Percentiles rank a stretch among this genome's conserved stretches.
Conservation (phyloP, 2,113 vertebrate genomes). For the Rattus rattus region DNA sequence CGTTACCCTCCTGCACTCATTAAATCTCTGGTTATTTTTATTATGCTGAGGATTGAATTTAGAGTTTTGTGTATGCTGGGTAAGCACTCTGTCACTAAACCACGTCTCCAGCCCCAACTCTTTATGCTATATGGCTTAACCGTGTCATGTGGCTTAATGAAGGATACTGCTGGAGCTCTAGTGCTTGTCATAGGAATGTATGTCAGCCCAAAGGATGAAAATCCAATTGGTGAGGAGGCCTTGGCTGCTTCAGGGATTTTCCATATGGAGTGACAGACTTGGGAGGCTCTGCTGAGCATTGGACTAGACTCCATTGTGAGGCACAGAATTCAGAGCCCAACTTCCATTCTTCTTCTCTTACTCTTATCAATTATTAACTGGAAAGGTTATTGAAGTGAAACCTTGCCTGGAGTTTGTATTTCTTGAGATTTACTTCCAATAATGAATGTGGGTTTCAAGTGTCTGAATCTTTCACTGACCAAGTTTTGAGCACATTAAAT, state of each 20-base stretch:
- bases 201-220: conserved; percentile 39
- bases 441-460: conserved; percentile 69
- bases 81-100: not conserved
- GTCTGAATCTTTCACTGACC: conserved; percentile 59
- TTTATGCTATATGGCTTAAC: conserved; percentile 32
- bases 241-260: conserved; percentile 47
- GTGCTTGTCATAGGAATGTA: conserved; percentile 16
- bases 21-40: not conserved
- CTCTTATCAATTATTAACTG: conserved; percentile 71
- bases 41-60: not conserved
- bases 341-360: conserved; percentile 58
- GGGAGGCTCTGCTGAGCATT: not conserved
- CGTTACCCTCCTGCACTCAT: not conserved
- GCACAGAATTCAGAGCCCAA: not conserved
- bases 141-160: not conserved
- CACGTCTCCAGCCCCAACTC: not conserved
- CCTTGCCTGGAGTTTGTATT: conserved; percentile 70
- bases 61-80: not conserved
- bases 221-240: not conserved
- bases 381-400: conserved; percentile 72
- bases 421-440: conserved; percentile 74
- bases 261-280: conserved; percentile 45
- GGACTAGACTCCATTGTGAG: not conserved
- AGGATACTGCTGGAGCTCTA: conserved; percentile 26
- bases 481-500: conserved; percentile 62